Evolutionary conservation across 2,888 invertebrate genomes (phyloP).

Genomic region (Melanargia galathea): DNA sequence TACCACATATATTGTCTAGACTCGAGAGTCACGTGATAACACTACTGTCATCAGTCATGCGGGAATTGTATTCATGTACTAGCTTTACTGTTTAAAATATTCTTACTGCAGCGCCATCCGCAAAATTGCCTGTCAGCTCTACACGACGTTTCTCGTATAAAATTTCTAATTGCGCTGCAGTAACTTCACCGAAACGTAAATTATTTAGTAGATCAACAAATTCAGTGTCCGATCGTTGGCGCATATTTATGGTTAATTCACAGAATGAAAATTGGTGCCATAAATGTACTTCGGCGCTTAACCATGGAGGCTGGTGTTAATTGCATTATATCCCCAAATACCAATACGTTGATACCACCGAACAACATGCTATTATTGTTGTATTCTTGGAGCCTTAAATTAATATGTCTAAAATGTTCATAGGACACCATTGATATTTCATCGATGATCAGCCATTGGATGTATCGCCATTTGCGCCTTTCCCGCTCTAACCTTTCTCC

Average conservation of each 20-base stretch:
- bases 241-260: conserved; percentile 51
- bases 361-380: conserved; percentile 42
- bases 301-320: conserved; percentile 45
- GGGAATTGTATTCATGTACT: conserved; percentile 28
- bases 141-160: conserved; percentile 39
- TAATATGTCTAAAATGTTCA: conserved; percentile 45
- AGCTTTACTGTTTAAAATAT: conserved; percentile 45
- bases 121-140: conserved; percentile 41
- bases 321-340: conserved; percentile 47
- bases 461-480: not conserved
- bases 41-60: conserved; percentile 38
- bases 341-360: conserved; percentile 39
- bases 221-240: conserved; percentile 46
- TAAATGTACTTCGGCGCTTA: conserved; percentile 43
- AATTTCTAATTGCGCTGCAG: conserved; percentile 22
- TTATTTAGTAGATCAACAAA: conserved; percentile 46
- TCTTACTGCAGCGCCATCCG: conserved; percentile 42
- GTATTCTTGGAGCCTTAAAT: conserved; percentile 40
- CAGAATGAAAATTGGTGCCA: conserved; percentile 47
- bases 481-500: not conserved
- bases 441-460: not conserved
- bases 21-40: not conserved
- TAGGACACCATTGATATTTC: conserved; percentile 30
- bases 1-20: conserved; percentile 39
- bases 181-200: conserved; percentile 45